phyloP scores from a whole-genome alignment of 2,797 vertebrate genomes.

The Centroberyx gerrardi region DNA sequence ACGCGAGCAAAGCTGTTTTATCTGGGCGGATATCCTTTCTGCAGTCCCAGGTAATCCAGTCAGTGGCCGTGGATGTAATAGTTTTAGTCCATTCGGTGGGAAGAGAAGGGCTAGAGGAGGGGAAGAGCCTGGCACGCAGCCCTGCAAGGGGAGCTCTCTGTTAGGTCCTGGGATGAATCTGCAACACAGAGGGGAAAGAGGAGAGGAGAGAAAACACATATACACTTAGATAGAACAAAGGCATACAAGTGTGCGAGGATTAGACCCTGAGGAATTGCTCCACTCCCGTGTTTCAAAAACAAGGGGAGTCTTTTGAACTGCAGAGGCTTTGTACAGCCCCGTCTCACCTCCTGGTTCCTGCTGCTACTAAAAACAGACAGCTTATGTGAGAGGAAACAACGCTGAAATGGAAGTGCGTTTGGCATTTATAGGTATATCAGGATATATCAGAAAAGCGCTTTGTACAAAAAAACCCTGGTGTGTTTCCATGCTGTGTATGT shows the following conservation, averaged over 20 bases:
- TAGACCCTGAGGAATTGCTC: slow-evolving; percentile 71
- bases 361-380: slow-evolving; percentile 60
- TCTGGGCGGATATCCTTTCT: slow-evolving; percentile 82
- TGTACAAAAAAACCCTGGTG: slow-evolving; percentile 13
- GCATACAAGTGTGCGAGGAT: slow-evolving; percentile 67
- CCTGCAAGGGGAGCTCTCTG: slow-evolving; percentile 79
- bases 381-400: slow-evolving; percentile 29
- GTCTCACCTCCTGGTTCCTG: slow-evolving; percentile 61
- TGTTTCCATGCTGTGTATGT: slow-evolving; percentile 70
- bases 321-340: slow-evolving; percentile 53
- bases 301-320: slow-evolving; percentile 69
- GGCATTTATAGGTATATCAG: slow-evolving; percentile 41
- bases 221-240: slow-evolving; percentile 80
- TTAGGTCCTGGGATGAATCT: slow-evolving; percentile 99
- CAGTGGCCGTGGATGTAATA: slow-evolving; percentile 89
- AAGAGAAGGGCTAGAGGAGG: slow-evolving; percentile 70
- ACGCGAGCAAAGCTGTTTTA: slow-evolving; percentile 80
- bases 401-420: slow-evolving; percentile 37
- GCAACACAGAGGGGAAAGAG: slow-evolving; percentile 82
- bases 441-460: slow-evolving; percentile 28
- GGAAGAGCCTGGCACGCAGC: slow-evolving; percentile 79
- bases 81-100: slow-evolving; percentile 84
- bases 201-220: slow-evolving; percentile 76
- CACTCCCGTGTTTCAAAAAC: slow-evolving; percentile 60
- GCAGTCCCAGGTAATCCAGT: slow-evolving; percentile 92